A percentile compares a stretch with the other conserved stretches of the same genome.
Evolutionary conservation across 2,797 vertebrate genomes (phyloP).

Genomic region (Babyrousa celebensis): DNA sequence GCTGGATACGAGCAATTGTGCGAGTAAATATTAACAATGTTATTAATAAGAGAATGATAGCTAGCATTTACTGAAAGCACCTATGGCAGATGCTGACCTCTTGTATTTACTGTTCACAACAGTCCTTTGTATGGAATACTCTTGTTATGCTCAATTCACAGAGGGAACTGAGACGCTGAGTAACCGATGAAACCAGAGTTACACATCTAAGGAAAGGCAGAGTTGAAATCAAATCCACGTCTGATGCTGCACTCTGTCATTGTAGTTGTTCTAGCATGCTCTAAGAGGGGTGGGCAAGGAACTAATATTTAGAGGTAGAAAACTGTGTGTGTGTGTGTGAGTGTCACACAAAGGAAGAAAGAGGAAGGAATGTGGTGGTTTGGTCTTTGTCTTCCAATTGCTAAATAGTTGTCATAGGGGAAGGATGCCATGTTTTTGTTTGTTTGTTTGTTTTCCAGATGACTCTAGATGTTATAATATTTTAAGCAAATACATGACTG

Average conservation of each 20-base stretch:
- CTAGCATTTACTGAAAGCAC: neutral
- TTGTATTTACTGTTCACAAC: neutral
- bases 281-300: neutral
- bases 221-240: neutral
- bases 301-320: constrained; percentile 6
- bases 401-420: neutral
- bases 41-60: neutral
- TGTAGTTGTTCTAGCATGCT: neutral
- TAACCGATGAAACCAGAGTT: neutral
- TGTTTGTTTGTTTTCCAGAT: neutral
- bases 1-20: neutral
- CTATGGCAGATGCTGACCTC: neutral
- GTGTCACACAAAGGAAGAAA: neutral
- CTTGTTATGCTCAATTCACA: neutral
- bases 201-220: neutral
- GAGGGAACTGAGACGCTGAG: neutral
- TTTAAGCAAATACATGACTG: neutral
- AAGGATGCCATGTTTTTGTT: neutral
- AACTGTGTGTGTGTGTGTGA: neutral
- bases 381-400: neutral
- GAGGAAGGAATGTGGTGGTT: neutral
- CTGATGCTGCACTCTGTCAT: neutral
- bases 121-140: neutral
- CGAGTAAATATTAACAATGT: neutral
- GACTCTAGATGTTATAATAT: neutral